Conservation (phyloP, 2,888 invertebrate species). For the Calameuta filiformis region DNA sequence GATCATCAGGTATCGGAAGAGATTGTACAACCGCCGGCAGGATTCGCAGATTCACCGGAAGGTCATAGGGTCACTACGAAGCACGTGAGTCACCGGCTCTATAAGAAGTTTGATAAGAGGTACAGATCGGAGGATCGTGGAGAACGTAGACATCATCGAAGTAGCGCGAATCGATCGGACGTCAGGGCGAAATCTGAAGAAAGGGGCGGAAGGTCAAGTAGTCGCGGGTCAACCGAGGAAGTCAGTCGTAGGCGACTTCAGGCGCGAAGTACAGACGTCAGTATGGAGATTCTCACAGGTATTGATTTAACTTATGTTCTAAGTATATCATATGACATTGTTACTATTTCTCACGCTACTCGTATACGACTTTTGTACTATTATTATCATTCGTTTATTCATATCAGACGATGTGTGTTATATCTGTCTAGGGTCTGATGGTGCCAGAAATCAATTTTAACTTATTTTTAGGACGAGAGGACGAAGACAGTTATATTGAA, state of each 20-base stretch:
- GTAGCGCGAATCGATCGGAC: slow-evolving; percentile 74
- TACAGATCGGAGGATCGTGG: slow-evolving; percentile 83
- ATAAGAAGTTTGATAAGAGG: slow-evolving; percentile 82
- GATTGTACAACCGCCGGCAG: slow-evolving; percentile 89
- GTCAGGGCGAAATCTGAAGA: slow-evolving; percentile 77
- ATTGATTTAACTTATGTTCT: background rate
- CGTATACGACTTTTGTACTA: background rate
- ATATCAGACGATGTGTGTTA: slow-evolving; percentile 12
- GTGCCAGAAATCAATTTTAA: background rate
- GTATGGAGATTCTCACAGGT: slow-evolving; percentile 67
- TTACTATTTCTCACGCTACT: background rate
- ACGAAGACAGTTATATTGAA: slow-evolving; percentile 80
- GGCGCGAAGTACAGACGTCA: slow-evolving; percentile 78
- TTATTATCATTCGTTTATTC: slow-evolving; percentile 1
- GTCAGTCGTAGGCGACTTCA: slow-evolving; percentile 54
- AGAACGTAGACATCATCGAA: slow-evolving; percentile 72
- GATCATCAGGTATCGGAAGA: slow-evolving; percentile 67
- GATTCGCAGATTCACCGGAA: slow-evolving; percentile 87
- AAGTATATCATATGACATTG: background rate
- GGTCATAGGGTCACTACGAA: slow-evolving; percentile 58
- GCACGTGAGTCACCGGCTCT: slow-evolving; percentile 70
- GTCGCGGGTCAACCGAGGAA: slow-evolving; percentile 54
- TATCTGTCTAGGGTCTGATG: background rate
- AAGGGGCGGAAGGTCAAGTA: slow-evolving; percentile 50
- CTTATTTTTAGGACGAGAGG: slow-evolving; percentile 66